phyloP scores from a whole-genome alignment of 2,888 invertebrate species.

The Pyrrhosoma nymphula region DNA sequence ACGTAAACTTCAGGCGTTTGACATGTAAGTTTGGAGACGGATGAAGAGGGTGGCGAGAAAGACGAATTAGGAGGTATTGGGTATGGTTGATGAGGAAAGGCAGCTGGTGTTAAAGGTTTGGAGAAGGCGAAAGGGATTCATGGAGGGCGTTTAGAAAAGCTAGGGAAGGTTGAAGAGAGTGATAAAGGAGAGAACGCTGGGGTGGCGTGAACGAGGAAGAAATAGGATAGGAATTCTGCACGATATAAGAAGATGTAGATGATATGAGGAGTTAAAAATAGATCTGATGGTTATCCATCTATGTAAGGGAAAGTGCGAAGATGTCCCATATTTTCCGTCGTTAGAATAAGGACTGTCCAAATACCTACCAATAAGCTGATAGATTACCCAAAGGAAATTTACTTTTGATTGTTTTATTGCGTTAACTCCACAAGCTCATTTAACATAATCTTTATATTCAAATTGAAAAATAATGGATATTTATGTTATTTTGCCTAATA shows the following conservation, averaged over 20 bases:
- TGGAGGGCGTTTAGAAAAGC: background rate
- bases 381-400: too few species aligned
- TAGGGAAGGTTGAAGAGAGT: background rate
- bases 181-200: background rate
- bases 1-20: too few species aligned
- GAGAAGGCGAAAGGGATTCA: background rate
- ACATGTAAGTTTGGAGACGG: background rate
- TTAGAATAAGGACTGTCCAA: too few species aligned
- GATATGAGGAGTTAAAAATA: too few species aligned
- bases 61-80: background rate
- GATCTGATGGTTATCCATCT: background rate
- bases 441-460: too few species aligned
- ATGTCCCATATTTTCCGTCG: too few species aligned
- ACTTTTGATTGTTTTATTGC: too few species aligned
- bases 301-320: too few species aligned
- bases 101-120: background rate
- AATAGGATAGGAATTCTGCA: background rate
- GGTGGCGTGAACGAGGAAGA: background rate
- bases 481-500: too few species aligned
- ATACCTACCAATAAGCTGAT: too few species aligned
- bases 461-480: too few species aligned
- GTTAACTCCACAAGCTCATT: too few species aligned
- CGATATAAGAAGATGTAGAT: background rate
- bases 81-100: background rate
- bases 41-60: background rate